Base-by-base conservation (phyloP, 1,140 invertebrate genomes). In the Stegodyphus dumicola region DNA sequence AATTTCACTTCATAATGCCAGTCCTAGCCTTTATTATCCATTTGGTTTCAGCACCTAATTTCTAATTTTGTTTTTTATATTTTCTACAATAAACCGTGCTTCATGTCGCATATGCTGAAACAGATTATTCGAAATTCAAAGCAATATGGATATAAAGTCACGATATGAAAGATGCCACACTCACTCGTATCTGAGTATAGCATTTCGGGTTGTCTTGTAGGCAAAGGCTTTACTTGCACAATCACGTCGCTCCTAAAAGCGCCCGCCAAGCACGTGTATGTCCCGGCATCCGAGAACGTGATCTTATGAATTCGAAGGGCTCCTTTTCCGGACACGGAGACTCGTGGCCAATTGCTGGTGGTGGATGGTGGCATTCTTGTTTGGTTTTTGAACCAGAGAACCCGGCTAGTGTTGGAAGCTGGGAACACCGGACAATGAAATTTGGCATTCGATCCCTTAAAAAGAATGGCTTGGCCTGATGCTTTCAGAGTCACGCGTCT, bases 381-480 rank as follows among this genome's bases (percentile, higher is more conserved):
- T 64, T 85, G 81, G 13, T 74, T 74, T 11, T 85, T 85, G 73
- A 85, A 85, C 81, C 81, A 85, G 18, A 85, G 74, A 6, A 85
- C 81, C 7, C 51, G 65, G 15, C 73, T 85, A 10, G 51, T n/a
- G 64, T 85, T 85, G 65, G 65, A n/a, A 0, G 56, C 15, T n/a
- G 67, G 54, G 6, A 18, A 7, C 10, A 85, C 15, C 7, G 96
- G 96, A 89, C 96, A 97, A 89, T 96, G 95, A 87, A 98, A 96
- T 90, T 96, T 97, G 70, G 97, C 93, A 88, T 94, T 94, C 0
- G 95, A 96, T 56, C 96, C 96, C 88, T 94, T 93, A 90, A 95
- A 96, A 53, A 98, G 94, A 2, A 94, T 94, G 0, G 96, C 96
- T 10, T 93, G 93, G 0, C 96, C 96, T 0, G 95, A 96, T 7